Percentiles rank a stretch among this genome's conserved stretches.
Conservation (phyloP, 1,140 invertebrate species). For the Sminthurides bifidus region DNA sequence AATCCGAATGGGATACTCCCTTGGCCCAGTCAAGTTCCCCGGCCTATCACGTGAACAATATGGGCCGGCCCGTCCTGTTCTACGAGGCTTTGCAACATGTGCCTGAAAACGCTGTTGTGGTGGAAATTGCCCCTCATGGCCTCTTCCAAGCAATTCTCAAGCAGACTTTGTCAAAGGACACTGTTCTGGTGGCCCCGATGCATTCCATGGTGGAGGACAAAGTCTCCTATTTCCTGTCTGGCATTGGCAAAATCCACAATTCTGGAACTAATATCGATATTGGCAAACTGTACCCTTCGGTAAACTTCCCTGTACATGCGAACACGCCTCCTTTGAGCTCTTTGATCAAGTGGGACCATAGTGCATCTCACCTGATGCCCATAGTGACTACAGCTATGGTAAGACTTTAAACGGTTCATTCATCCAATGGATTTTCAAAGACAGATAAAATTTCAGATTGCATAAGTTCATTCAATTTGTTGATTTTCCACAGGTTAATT, state of each 20-base stretch:
- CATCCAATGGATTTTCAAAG: too few species aligned
- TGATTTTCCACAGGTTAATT: slow-evolving; percentile 33
- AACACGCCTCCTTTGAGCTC: slow-evolving; percentile 12
- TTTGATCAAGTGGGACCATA: slow-evolving; percentile 33
- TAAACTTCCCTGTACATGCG: slow-evolving; percentile 14
- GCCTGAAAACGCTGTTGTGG: slow-evolving; percentile 63
- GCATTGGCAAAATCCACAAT: slow-evolving; percentile 39
- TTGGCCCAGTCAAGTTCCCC: slow-evolving; percentile 75
- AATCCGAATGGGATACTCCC: slow-evolving; percentile 60
- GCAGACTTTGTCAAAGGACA: slow-evolving; percentile 43
- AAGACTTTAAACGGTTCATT: too few species aligned
- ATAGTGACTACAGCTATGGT: too few species aligned
- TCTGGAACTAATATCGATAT: slow-evolving; percentile 13
- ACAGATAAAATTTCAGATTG: background rate
- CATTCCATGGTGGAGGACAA: slow-evolving; percentile 61
- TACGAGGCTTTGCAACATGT: slow-evolving; percentile 66
- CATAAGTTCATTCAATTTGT: background rate
- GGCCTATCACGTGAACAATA: slow-evolving; percentile 64
- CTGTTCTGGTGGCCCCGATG: slow-evolving; percentile 64
- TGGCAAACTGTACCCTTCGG: slow-evolving; percentile 3
- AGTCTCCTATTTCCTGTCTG: slow-evolving; percentile 53
- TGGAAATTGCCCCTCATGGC: slow-evolving; percentile 73
- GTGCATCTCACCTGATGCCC: too few species aligned
- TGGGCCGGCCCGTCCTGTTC: slow-evolving; percentile 60
- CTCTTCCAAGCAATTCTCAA: slow-evolving; percentile 54